Evolutionary conservation across 2,113 vertebrate species (phyloP), one percentile per base, ranked within the genome.

Genomic region (Regulus satrapa): DNA sequence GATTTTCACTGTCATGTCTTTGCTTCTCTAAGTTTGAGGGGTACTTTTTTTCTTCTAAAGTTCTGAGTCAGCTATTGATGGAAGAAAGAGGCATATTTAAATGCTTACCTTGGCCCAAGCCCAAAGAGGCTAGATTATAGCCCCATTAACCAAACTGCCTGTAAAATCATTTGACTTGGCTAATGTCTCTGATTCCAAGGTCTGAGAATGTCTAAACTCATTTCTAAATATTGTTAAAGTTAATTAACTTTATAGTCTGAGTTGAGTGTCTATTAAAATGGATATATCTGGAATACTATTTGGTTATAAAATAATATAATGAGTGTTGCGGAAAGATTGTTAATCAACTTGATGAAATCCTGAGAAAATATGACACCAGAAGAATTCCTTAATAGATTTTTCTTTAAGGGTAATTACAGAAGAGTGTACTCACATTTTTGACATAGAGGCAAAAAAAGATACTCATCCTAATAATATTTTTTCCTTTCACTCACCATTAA

Each of bases 181-280:
- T 95, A 93, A 91, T 91, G 83, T 61, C 13, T 74, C 49, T 59
- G 49, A 94, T 93, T 92, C 78, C 86, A 93, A 93, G 81, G 54
- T 76, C 72, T 94, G 58, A 93, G 77, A 83, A 84, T 94, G 12
- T 85, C 82, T 88, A 76, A 86, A 88, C 38, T 86, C 1, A 67
- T 87, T 93, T 94, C 79, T 93, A 95, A 95, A 95, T 93, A 93
- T 77, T 93, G 56, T 87, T 77, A 85, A 94, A 85, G 68, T 88
- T 95, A 96, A 96, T 96, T 93, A 89, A 88, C 38, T 93, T 95
- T 90, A 91, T 73, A 77, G 62, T 31, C 59, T 81, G 34, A 76
- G 15, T 29, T 85, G 25, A 75, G 68, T 68, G 49, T 61, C 61
- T 92, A 7, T 82, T 88, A 72, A 78, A 89, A 91, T 79, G 19